phyloP scores from a whole-genome alignment of 1,140 invertebrate genomes.

The Micrasema minimum region DNA sequence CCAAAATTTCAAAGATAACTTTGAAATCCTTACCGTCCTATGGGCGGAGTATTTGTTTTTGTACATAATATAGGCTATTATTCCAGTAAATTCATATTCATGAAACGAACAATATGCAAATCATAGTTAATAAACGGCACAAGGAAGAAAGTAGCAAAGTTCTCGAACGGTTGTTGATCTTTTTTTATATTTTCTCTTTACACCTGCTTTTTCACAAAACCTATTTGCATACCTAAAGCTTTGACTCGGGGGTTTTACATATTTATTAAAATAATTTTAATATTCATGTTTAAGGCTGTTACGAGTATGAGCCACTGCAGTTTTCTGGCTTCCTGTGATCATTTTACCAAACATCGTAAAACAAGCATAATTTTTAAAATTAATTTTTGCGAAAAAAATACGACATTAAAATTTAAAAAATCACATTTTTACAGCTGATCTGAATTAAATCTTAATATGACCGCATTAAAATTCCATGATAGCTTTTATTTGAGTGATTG shows the following conservation, averaged over 20 bases:
- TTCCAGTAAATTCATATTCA: conserved; percentile 17
- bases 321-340: no score
- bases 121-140: conserved; percentile 35
- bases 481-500: no score
- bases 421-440: no score
- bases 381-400: no score
- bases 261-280: conserved; percentile 52
- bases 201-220: conserved; percentile 35
- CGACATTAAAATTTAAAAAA: no score
- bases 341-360: no score
- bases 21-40: no score
- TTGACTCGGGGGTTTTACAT: conserved; percentile 48
- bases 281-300: conserved; percentile 42
- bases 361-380: no score
- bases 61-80: background rate
- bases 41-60: background rate
- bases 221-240: conserved; percentile 41
- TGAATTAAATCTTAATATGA: no score
- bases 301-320: no score
- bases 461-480: no score
- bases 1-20: no score
- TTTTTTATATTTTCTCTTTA: conserved; percentile 36
- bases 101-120: conserved; percentile 42
- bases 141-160: background rate
- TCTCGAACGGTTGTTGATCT: conserved; percentile 26